Evolutionary conservation across 2,797 vertebrate genomes (phyloP).

Genomic region (Oreochromis mossambicus): DNA sequence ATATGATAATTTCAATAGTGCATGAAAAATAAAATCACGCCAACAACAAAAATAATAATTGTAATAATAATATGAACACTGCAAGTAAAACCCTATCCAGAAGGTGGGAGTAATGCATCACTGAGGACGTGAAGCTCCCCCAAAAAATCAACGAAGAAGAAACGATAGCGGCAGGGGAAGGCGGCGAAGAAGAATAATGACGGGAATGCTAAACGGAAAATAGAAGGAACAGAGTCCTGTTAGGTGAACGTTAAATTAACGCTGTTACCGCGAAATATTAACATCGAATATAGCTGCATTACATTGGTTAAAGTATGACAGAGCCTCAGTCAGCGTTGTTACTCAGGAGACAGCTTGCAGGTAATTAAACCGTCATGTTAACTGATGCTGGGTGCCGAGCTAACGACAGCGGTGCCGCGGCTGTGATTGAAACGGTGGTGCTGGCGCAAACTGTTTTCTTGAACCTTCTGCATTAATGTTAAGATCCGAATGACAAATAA

Average conservation of each 20-base stretch:
- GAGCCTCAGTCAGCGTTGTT: constrained; percentile 95
- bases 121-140: background rate
- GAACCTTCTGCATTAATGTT: constrained; percentile 9
- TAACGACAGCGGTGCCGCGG: constrained; percentile 38
- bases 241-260: constrained; percentile 39
- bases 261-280: constrained; percentile 26
- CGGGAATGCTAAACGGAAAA: constrained; percentile 62
- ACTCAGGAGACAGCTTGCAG: constrained; percentile 96
- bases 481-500: background rate
- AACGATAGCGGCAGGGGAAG: background rate
- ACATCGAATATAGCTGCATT: constrained; percentile 33
- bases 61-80: background rate
- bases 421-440: constrained; percentile 41
- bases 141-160: background rate
- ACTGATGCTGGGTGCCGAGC: constrained; percentile 24
- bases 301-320: constrained; percentile 79
- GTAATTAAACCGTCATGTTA: constrained; percentile 71
- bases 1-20: background rate
- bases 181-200: constrained; percentile 64
- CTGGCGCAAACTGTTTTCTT: constrained; percentile 51
- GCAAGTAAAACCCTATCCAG: background rate
- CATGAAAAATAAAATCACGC: rapidly evolving
- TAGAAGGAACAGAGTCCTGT: constrained; percentile 45
- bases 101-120: constrained; percentile 4
- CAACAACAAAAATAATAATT: background rate